Base-by-base conservation (phyloP, 2,797 vertebrate genomes). In the Crocidura indochinensis region DNA sequence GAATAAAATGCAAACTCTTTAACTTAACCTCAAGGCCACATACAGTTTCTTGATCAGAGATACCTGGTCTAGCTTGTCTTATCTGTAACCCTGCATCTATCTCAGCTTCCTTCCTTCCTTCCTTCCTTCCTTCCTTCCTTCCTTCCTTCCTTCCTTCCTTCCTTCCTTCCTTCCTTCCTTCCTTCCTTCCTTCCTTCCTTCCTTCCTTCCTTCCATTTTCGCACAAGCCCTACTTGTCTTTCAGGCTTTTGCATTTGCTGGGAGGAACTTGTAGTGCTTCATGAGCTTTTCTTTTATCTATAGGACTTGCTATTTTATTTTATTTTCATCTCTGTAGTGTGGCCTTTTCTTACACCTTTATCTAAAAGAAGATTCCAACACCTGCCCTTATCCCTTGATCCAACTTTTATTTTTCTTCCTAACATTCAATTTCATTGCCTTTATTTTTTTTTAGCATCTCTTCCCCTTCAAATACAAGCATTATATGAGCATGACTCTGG, bases 391-490 rank as follows among this genome's bases (percentile, higher is more conserved):
- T 68, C 5, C 6, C 22, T 84, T 84, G 64, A 51, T 67, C 49
- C 44, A 89, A 10, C 29, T 77, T 78, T 51, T 65, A 81, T 2
- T 84, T 68, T 75, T 26, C 7, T 53, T 46, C 73, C 62, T 29
- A 74, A 5, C 5, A 8, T 74, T 87, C 49, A 74, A 72, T 1
- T 49, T 62, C 26, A 77, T n/a, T 77, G 14, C 47, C 11, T 31
- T n/a, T n/a, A n/a, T 69, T 78, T 47, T 67, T 80, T 79, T 87
- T 67, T 67, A 19, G 51, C 51, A 15, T 68, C 17, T 86, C 67
- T 17, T 73, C 6, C 10, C 56, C 38, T 72, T 88, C 85, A 89
- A 88, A 81, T 84, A 49, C 20, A 49, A 84, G 31, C 11, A 10
- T 49, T 51, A 27, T 49, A 64, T 71, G 20, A n/a, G 15, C 19